phyloP scores from a whole-genome alignment of 2,113 vertebrate species.

The Neoarius graeffei region DNA sequence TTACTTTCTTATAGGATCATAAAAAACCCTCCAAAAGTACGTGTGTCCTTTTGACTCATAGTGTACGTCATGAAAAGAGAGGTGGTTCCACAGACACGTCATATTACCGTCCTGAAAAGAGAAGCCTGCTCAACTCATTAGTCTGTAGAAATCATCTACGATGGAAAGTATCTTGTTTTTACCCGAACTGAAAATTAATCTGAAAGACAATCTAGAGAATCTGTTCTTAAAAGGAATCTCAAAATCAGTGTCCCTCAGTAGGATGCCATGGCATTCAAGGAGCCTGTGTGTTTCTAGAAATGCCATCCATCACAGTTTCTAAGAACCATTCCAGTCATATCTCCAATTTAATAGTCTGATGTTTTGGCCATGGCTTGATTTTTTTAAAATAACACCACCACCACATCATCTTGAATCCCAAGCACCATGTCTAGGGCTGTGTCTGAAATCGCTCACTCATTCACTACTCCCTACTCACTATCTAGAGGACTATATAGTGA shows the following conservation, averaged over 20 bases:
- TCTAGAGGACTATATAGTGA: too few relatives aligned
- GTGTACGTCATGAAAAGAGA: not conserved
- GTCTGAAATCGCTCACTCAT: too few relatives aligned
- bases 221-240: not conserved
- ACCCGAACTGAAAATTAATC: not conserved
- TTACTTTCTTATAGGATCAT: not conserved
- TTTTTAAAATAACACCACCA: not conserved
- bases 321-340: not conserved
- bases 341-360: not conserved
- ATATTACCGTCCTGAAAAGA: not conserved
- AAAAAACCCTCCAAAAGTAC: not conserved
- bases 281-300: not conserved
- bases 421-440: not conserved
- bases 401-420: not conserved
- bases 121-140: constrained; percentile 46
- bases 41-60: not conserved
- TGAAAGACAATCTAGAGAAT: not conserved
- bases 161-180: constrained; percentile 26
- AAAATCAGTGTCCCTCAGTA: not conserved
- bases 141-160: constrained; percentile 47
- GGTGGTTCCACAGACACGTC: not conserved
- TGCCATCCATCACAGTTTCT: not conserved
- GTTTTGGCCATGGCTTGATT: not conserved
- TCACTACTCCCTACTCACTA: too few relatives aligned
- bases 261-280: not conserved